Percentiles rank a stretch among this genome's conserved stretches.
Evolutionary conservation across 1,140 invertebrate species (phyloP).

Genomic region (Metopolophium dirhodum): DNA sequence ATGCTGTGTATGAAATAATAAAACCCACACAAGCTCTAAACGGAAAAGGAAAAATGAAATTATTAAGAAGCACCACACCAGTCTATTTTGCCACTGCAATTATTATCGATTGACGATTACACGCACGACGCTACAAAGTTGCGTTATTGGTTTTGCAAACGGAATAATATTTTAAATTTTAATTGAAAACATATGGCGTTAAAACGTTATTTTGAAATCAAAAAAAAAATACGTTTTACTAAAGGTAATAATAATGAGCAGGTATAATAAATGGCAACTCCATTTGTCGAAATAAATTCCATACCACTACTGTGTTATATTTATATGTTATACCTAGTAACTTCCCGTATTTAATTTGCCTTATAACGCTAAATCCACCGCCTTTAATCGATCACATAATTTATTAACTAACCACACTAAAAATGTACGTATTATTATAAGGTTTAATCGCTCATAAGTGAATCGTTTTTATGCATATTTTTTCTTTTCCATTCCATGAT

Average conservation of each 20-base stretch:
- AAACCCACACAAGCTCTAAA: neutral
- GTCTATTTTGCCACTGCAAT: neutral
- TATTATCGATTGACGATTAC: neutral
- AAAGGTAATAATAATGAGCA: neutral
- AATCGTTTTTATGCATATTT: too few species aligned
- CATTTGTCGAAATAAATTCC: neutral
- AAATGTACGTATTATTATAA: too few species aligned
- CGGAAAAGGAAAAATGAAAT: constrained; percentile 17
- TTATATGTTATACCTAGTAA: too few species aligned
- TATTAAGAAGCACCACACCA: constrained; percentile 13
- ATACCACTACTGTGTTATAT: neutral
- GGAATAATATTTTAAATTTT: neutral
- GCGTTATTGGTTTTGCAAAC: neutral
- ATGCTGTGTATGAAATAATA: neutral
- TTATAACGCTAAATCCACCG: too few species aligned
- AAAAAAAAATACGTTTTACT: neutral
- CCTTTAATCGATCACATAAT: too few species aligned
- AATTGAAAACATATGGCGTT: constrained; percentile 15
- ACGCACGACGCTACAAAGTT: neutral
- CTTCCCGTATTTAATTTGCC: too few species aligned
- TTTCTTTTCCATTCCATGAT: too few species aligned
- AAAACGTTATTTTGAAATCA: neutral
- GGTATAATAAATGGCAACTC: too few species aligned
- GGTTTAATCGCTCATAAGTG: too few species aligned
- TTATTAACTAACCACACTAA: too few species aligned